phyloP scores from a whole-genome alignment of 2,113 vertebrate species.

The Chlamydotis undulata region DNA sequence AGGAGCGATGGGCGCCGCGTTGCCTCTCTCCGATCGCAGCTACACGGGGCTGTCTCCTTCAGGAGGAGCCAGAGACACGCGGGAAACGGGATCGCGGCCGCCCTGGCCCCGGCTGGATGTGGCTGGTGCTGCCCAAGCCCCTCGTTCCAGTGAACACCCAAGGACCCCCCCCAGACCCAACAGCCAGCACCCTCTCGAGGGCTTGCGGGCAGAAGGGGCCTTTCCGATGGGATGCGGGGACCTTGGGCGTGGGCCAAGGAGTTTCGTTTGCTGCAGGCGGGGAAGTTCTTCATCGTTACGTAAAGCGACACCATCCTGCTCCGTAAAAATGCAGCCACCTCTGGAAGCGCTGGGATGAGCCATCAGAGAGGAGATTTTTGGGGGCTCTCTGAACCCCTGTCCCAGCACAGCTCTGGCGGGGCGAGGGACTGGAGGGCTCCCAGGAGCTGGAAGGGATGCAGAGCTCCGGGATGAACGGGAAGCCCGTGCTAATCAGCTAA shows the following conservation, averaged over 20 bases:
- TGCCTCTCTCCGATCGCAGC: neutral
- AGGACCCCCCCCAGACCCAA: neutral
- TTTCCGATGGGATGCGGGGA: neutral
- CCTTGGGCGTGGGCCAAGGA: accelerated
- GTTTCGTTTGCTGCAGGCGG: neutral
- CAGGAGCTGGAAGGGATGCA: neutral
- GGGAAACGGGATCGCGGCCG: neutral
- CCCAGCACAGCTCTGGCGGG: neutral
- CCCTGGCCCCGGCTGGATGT: neutral
- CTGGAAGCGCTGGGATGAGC: neutral
- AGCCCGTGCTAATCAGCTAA: neutral
- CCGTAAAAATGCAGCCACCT: accelerated
- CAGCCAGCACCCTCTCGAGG: neutral
- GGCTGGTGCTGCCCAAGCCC: neutral
- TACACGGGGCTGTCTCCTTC: conserved; percentile 32
- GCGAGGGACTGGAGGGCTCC: neutral
- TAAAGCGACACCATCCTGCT: neutral
- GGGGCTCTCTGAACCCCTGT: accelerated
- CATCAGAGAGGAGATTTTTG: neutral
- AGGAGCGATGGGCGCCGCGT: neutral
- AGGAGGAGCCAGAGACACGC: conserved; percentile 52
- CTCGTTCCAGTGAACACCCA: neutral
- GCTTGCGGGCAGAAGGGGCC: neutral
- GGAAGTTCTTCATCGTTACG: neutral
- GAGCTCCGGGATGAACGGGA: neutral